A percentile compares a stretch with the other conserved stretches of the same genome.
phyloP scores from a whole-genome alignment of 2,888 invertebrate species.

The Papilio protenor region DNA sequence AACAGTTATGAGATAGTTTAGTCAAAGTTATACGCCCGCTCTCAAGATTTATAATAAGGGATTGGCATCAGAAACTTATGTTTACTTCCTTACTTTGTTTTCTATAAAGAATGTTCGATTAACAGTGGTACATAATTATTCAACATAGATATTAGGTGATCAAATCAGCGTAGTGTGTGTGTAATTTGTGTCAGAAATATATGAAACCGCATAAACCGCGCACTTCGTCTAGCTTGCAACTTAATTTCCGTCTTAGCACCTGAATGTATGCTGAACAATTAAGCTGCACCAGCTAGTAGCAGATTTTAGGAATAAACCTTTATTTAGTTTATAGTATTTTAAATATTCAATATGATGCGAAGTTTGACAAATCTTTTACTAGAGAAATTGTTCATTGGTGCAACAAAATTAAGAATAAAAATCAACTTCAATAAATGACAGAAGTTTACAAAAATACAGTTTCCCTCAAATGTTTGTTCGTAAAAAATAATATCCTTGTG shows the following conservation, averaged over 20 bases:
- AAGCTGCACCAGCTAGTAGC: not conserved
- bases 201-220: conserved; percentile 10
- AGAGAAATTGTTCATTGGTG: too few species aligned
- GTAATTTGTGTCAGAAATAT: not conserved
- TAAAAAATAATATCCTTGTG: not conserved
- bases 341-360: not conserved
- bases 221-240: not conserved
- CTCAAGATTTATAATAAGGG: too few species aligned
- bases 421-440: too few species aligned
- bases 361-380: too few species aligned
- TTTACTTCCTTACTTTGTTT: not conserved
- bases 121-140: not conserved
- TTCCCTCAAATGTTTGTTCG: too few species aligned
- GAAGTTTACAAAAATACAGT: too few species aligned
- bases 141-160: not conserved
- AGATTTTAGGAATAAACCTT: not conserved
- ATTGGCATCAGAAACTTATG: not conserved
- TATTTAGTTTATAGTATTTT: not conserved
- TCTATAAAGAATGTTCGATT: not conserved
- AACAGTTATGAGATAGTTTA: too few species aligned
- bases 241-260: conserved; percentile 2
- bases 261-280: not conserved
- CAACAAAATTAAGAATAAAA: too few species aligned
- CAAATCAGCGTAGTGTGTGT: not conserved
- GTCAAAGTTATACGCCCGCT: too few species aligned